Conservation (phyloP, 2,113 vertebrate species). For the Callopanchax toddi region DNA sequence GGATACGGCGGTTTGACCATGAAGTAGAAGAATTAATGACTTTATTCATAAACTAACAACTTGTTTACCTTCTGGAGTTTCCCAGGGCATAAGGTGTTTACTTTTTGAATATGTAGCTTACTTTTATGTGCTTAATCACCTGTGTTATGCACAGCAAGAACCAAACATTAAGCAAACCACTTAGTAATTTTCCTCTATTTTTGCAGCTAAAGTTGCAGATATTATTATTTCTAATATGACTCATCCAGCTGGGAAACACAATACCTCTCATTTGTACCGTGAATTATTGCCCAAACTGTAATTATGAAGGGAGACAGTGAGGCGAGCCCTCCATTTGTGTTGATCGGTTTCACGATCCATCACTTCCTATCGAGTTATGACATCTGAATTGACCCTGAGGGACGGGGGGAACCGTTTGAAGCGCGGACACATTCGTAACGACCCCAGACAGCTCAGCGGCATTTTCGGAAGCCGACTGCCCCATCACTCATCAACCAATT, state of each 20-base stretch:
- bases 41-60: slow-evolving; percentile 38
- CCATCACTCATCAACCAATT: slow-evolving; percentile 62
- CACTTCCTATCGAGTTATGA: slow-evolving; percentile 60
- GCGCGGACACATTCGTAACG: slow-evolving; percentile 40
- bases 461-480: slow-evolving; percentile 28
- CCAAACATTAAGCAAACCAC: slow-evolving; percentile 21
- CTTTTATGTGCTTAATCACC: no score
- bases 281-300: slow-evolving; percentile 46
- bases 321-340: slow-evolving; percentile 57
- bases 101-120: neutral
- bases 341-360: slow-evolving; percentile 52
- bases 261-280: slow-evolving; percentile 26
- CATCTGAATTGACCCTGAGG: slow-evolving; percentile 58
- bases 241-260: slow-evolving; percentile 42
- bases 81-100: neutral
- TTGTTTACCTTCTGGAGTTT: slow-evolving; percentile 34
- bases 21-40: slow-evolving; percentile 50
- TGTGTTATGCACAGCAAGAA: neutral
- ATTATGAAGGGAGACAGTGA: slow-evolving; percentile 50
- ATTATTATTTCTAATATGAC: slow-evolving; percentile 32
- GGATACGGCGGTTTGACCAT: slow-evolving; percentile 24
- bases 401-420: slow-evolving; percentile 26
- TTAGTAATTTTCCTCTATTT: slow-evolving; percentile 13
- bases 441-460: slow-evolving; percentile 41
- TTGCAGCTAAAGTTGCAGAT: slow-evolving; percentile 11